Conservation (phyloP, 2,113 vertebrate species). For the Malaclemys terrapin region DNA sequence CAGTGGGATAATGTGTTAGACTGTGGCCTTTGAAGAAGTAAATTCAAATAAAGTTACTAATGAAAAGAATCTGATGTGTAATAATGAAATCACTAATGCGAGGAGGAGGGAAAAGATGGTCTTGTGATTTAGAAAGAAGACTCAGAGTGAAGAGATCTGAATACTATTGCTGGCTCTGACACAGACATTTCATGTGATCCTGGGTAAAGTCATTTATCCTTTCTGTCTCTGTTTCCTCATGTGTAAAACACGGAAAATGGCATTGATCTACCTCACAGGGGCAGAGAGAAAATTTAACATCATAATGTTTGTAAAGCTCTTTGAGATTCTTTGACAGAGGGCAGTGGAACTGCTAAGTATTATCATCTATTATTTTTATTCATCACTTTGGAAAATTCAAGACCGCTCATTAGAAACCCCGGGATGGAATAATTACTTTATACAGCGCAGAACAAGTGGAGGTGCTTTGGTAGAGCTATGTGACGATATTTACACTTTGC, state of each 20-base stretch:
- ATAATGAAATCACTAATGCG: not conserved
- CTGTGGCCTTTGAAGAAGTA: not conserved
- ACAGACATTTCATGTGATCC: not conserved
- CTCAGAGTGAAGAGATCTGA: not conserved
- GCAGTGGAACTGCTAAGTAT: constrained; percentile 37
- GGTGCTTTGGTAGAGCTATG: constrained; percentile 26
- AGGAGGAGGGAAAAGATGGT: not conserved
- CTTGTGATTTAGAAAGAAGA: constrained; percentile 9
- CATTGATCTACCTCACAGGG: not conserved
- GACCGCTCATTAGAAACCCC: constrained; percentile 30
- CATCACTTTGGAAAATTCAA: constrained; percentile 35
- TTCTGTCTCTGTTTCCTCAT: constrained; percentile 41
- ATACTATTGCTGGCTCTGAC: not conserved
- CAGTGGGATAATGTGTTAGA: not conserved
- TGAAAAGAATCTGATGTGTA: not conserved
- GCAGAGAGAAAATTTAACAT: not conserved
- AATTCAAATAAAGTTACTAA: constrained; percentile 11
- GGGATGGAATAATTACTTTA: constrained; percentile 40
- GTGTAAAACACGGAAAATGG: constrained; percentile 58
- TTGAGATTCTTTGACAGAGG: not conserved
- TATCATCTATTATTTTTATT: constrained; percentile 3
- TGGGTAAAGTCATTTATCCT: constrained; percentile 22
- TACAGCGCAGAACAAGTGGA: constrained; percentile 33
- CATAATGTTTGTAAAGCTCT: constrained; percentile 42
- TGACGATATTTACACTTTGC: not conserved